Conservation (phyloP, 2,888 invertebrate genomes). For the Pherbina coryleti region DNA sequence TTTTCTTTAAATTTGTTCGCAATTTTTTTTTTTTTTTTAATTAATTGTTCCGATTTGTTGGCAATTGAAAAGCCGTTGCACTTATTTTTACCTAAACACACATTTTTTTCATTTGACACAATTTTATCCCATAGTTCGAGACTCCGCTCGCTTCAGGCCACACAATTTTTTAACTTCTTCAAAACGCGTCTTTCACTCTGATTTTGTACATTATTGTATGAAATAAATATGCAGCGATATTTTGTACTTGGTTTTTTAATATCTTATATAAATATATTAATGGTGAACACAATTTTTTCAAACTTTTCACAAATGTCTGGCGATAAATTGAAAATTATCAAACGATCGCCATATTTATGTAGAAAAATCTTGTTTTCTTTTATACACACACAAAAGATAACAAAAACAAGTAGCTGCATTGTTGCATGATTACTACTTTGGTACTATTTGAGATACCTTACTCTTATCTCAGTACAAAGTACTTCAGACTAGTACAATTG, state of each 20-base stretch:
- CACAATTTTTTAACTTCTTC: background rate
- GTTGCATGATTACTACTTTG: no score
- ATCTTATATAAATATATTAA: background rate
- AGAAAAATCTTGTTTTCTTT: background rate
- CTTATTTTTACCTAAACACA: background rate
- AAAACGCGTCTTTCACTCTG: no score
- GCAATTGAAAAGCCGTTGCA: no score
- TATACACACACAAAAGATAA: background rate
- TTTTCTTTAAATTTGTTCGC: no score
- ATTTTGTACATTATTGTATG: background rate
- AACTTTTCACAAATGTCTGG: background rate
- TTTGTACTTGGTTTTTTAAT: background rate
- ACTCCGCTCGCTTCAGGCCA: background rate
- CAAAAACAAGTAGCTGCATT: background rate
- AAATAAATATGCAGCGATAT: background rate
- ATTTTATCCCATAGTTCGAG: background rate
- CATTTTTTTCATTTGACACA: background rate
- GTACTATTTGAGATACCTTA: no score
- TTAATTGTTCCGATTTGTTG: no score
- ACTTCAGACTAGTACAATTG: no score
- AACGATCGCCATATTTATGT: constrained; percentile 8
- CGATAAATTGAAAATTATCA: background rate
- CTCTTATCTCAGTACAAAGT: no score
- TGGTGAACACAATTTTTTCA: background rate
- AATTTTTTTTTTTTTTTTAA: no score